Evolutionary conservation across 2,888 invertebrate genomes (phyloP).

Genomic region (Meloe dianella): DNA sequence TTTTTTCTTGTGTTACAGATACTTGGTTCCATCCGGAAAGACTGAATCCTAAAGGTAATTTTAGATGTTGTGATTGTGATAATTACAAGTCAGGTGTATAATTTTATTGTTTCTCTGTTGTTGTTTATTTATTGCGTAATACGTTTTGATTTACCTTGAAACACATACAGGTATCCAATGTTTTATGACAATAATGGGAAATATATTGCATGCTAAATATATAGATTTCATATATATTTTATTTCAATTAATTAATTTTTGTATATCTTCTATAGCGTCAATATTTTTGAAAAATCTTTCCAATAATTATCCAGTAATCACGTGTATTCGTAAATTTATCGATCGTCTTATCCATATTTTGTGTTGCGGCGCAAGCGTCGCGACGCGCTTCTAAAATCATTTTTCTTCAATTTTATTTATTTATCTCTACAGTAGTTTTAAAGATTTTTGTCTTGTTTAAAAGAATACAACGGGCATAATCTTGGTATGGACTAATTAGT

Average conservation of each 20-base stretch:
- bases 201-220: neutral
- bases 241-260: too few species aligned
- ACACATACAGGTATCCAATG: neutral
- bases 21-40: constrained; percentile 93
- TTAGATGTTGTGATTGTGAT: constrained; percentile 15
- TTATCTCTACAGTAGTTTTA: too few species aligned
- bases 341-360: constrained; percentile 22
- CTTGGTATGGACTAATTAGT: neutral
- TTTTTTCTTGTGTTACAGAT: constrained; percentile 68
- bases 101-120: neutral
- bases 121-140: neutral
- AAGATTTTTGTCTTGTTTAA: too few species aligned
- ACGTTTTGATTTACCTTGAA: constrained; percentile 5
- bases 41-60: constrained; percentile 85
- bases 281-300: neutral
- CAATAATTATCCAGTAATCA: constrained; percentile 9
- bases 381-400: constrained; percentile 8
- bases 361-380: constrained; percentile 18
- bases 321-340: constrained; percentile 18
- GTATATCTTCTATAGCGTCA: too few species aligned
- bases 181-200: too few species aligned
- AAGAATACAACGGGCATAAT: too few species aligned
- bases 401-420: constrained; percentile 5
- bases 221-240: neutral
- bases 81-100: neutral